phyloP scores from a whole-genome alignment of 2,888 invertebrate genomes.

The Diadromus collaris region DNA sequence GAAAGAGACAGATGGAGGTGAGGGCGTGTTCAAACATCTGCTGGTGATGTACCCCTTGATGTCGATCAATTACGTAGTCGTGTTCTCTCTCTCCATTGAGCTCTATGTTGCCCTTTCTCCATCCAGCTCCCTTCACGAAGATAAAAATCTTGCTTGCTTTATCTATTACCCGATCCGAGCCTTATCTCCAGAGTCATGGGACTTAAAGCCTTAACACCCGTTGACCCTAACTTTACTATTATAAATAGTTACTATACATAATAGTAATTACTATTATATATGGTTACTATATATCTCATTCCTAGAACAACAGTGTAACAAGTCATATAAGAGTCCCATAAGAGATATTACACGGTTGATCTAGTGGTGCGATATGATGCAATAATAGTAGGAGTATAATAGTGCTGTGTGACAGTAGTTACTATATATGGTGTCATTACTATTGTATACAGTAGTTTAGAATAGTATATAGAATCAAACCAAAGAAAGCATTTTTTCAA shows the following conservation, averaged over 20 bases:
- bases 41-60: conserved; percentile 74
- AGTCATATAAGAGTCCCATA: too few relatives aligned
- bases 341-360: too few relatives aligned
- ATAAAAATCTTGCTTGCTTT: conserved; percentile 21
- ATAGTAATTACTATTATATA: too few relatives aligned
- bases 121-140: conserved; percentile 15
- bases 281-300: too few relatives aligned
- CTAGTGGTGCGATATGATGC: too few relatives aligned
- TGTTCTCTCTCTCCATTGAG: conserved; percentile 53
- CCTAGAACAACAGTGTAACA: too few relatives aligned
- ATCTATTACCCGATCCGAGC: conserved; percentile 33
- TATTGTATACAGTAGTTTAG: too few relatives aligned
- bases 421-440: too few relatives aligned
- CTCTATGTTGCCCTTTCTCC: conserved; percentile 37
- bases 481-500: too few relatives aligned
- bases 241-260: background rate
- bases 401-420: too few relatives aligned
- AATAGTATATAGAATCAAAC: too few relatives aligned
- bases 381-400: too few relatives aligned
- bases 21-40: conserved; percentile 75
- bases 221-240: background rate
- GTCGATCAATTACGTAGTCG: conserved; percentile 73
- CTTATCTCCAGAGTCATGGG: conserved; percentile 11
- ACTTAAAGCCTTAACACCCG: background rate
- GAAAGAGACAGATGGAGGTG: conserved; percentile 74